phyloP scores from a whole-genome alignment of 2,888 invertebrate species.

The Plagiodera versicolora region DNA sequence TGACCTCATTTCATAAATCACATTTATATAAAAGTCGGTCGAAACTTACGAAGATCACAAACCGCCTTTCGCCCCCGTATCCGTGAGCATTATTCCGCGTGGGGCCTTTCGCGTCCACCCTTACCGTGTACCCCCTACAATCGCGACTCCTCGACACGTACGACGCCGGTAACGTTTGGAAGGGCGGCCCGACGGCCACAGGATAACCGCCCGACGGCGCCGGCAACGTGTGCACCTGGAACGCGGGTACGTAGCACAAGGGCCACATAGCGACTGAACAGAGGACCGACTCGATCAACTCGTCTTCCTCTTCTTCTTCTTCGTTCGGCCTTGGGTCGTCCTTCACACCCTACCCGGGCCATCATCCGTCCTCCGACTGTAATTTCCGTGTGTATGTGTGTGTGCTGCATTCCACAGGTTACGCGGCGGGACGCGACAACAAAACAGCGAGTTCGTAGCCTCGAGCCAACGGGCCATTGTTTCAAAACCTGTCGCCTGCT shows the following conservation, averaged over 20 bases:
- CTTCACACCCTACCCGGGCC: slow-evolving; percentile 49
- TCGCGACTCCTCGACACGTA: no score
- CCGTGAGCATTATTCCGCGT: slow-evolving; percentile 4
- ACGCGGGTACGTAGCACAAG: slow-evolving; percentile 51
- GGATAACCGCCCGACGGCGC: slow-evolving; percentile 26
- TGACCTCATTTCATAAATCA: no score
- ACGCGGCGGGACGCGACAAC: slow-evolving; percentile 37
- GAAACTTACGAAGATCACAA: slow-evolving; percentile 31
- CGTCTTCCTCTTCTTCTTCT: background rate
- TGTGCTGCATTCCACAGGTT: slow-evolving; percentile 50
- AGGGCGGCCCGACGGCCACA: slow-evolving; percentile 18
- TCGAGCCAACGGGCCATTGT: slow-evolving; percentile 28
- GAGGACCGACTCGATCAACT: background rate
- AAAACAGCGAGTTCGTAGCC: slow-evolving; percentile 42
- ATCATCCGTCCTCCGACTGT: slow-evolving; percentile 36
- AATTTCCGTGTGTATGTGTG: slow-evolving; percentile 48
- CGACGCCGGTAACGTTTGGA: slow-evolving; percentile 48
- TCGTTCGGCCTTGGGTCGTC: slow-evolving; percentile 40
- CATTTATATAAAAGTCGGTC: no score
- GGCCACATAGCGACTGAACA: slow-evolving; percentile 49
- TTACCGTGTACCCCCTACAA: slow-evolving; percentile 25
- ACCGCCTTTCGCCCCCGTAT: slow-evolving; percentile 7
- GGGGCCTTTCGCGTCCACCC: slow-evolving; percentile 18
- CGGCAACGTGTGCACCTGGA: slow-evolving; percentile 49
- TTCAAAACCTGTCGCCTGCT: no score